Base-by-base conservation (phyloP, 2,797 vertebrate genomes). In the Paedocypris micromegethes region DNA sequence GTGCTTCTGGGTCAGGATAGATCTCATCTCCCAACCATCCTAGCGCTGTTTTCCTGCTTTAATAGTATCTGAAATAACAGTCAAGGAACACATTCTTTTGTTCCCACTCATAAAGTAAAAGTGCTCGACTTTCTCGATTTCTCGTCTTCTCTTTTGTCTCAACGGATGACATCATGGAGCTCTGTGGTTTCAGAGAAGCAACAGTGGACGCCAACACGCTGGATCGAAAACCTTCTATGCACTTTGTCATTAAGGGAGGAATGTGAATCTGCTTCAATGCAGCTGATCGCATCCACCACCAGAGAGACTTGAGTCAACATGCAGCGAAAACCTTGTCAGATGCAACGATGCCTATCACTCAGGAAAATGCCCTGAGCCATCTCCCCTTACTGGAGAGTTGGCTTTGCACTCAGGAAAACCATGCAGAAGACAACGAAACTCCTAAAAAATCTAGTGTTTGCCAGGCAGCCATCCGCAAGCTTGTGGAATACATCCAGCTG, bases 401-500 rank as follows among this genome's bases (percentile, higher is more conserved):
- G 94, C 88, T 93, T 42, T 78, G 87, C 80, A 86, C 85, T 82
- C 92, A 88, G 75, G 72, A 63, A 68, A 64, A 80, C 70, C 70
- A 73, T 44, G 58, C 9, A 40, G 73, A 82, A n/a, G 75, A 74
- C 48, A 77, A 72, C 72, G 77, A 87, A 77, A 81, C 87, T n/a
- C 66, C 57, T 38, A 80, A 7, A 83, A 88, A 5, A 53, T 86
- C 0, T 85, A 87, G 77, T 81, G 49, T 90, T 5, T 96, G 93
- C 82, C 89, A 89, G 75, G 90, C 93, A 0, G 95, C 95, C 0
- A 87, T 94, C 78, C 91, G 89, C 75, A 98, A 97, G 79, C 85
- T 98, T 74, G 89, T 90, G 4, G 94, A 96, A 65, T 98, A 98
- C 81, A 98, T 98, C 73, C 91, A 92, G 73, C 86, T 98, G 66